Conservation (phyloP, 2,797 vertebrate species). For the Triplophysa bombifrons region DNA sequence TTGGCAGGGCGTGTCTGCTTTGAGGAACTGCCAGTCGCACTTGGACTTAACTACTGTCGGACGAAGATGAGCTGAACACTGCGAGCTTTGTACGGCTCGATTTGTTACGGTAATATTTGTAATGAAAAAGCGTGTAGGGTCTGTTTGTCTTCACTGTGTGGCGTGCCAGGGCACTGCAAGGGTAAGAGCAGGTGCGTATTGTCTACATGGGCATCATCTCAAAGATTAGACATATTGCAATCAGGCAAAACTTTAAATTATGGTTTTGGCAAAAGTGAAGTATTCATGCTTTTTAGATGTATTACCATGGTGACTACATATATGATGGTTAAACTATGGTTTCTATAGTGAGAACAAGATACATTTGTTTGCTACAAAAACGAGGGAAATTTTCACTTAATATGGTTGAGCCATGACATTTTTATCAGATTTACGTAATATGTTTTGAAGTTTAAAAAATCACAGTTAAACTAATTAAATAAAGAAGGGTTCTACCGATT, state of each 20-base stretch:
- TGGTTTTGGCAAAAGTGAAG: too few species aligned
- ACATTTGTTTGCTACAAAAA: too few species aligned
- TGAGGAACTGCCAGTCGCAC: slow-evolving; percentile 44
- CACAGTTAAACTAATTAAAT: too few species aligned
- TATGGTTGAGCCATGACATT: too few species aligned
- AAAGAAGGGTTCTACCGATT: too few species aligned
- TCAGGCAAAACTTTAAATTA: background rate
- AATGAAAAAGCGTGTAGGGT: slow-evolving; percentile 42
- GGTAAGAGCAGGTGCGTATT: background rate
- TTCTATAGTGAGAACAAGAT: too few species aligned
- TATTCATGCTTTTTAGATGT: too few species aligned
- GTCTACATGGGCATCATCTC: slow-evolving; percentile 10
- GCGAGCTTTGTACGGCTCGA: slow-evolving; percentile 27
- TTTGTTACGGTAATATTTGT: slow-evolving; percentile 44
- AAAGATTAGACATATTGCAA: slow-evolving; percentile 46
- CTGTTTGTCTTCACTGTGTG: background rate
- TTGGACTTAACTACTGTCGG: slow-evolving; percentile 42
- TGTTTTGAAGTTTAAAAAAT: too few species aligned
- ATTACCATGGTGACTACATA: too few species aligned
- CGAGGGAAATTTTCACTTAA: too few species aligned
- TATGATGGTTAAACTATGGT: too few species aligned
- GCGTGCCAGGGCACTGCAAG: background rate
- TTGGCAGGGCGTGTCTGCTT: slow-evolving; percentile 34
- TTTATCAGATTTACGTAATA: too few species aligned
- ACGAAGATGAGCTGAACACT: slow-evolving; percentile 46